These are phyloP conservation scores for Callaeas wilsoni DNA, from an alignment of 2,113 vertebrate genomes.

Conservation along the genomic window DNA sequence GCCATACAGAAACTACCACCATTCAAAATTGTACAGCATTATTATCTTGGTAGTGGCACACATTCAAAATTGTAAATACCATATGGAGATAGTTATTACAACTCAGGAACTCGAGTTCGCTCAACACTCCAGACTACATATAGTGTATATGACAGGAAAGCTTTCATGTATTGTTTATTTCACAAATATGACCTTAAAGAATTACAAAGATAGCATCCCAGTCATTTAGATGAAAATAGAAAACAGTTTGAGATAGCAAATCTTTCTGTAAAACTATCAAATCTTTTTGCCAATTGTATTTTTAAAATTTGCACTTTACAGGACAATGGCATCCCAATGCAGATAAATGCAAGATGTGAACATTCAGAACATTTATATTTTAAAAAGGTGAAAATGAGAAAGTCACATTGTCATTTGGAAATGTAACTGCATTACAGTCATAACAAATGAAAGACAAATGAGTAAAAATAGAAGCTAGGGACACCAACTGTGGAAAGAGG, in stretches of 20 bases:
- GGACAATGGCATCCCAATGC: constrained; percentile 61
- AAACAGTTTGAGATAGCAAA: constrained; percentile 72
- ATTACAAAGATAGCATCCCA: constrained; percentile 72
- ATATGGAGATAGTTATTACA: constrained; percentile 71
- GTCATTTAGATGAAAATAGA: constrained; percentile 73
- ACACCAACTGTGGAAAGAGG: constrained; percentile 56
- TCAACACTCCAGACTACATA: constrained; percentile 76
- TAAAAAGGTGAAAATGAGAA: constrained; percentile 52
- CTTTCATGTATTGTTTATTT: constrained; percentile 67
- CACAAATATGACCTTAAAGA: constrained; percentile 69
- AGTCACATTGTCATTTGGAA: constrained; percentile 52
- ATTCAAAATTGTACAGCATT: constrained; percentile 76
- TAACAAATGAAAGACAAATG: constrained; percentile 37
- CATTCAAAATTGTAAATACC: constrained; percentile 79
- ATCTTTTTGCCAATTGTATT: constrained; percentile 67
- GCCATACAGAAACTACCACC: constrained; percentile 81
- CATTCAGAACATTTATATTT: constrained; percentile 33
- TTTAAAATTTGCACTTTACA: constrained; percentile 67
- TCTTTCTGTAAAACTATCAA: constrained; percentile 76
- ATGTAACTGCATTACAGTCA: constrained; percentile 49
- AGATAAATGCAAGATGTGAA: constrained; percentile 60
- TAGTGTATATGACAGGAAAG: constrained; percentile 74
- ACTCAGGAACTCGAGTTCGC: constrained; percentile 73
- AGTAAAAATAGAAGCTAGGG: constrained; percentile 51
- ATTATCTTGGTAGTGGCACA: constrained; percentile 75